A percentile compares a stretch with the other conserved stretches of the same genome.
These are phyloP conservation scores for Ianthella basta DNA, from an alignment of 37 sponge, comb jelly and placozoan species.

Conservation along the genomic window DNA sequence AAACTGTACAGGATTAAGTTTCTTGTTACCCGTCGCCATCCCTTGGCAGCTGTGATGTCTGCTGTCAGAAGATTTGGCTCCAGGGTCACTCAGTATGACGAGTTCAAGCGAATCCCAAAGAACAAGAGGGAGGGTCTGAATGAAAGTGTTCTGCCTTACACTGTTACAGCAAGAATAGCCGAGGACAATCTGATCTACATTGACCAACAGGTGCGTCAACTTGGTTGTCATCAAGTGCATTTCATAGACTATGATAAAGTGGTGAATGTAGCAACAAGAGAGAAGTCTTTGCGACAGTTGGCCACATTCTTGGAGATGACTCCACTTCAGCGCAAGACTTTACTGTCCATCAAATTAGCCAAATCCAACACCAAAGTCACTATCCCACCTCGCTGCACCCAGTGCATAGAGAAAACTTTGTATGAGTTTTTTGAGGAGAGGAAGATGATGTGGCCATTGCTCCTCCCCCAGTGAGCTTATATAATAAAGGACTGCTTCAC, in stretches of 20 bases:
- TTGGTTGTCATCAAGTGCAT: slow-evolving; percentile 18
- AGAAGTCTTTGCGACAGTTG: neutral
- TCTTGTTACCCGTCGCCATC: slow-evolving; percentile 8
- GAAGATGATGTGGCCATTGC: slow-evolving; percentile 9
- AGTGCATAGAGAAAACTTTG: neutral
- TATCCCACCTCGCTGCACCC: slow-evolving; percentile 8
- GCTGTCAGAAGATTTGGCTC: slow-evolving; percentile 15
- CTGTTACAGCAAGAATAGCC: neutral
- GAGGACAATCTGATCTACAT: slow-evolving; percentile 25
- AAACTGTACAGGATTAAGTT: slow-evolving; percentile 3
- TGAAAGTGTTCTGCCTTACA: neutral
- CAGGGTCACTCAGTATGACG: neutral
- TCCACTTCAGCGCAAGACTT: neutral
- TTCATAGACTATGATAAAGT: neutral
- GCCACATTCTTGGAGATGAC: neutral
- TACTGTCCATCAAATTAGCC: neutral
- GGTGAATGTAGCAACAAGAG: neutral
- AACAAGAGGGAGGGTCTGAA: neutral
- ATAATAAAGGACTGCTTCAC: too few relatives aligned
- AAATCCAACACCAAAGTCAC: neutral
- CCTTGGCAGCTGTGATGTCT: slow-evolving; percentile 1
- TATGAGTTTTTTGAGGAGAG: slow-evolving; percentile 29
- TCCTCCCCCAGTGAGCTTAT: neutral
- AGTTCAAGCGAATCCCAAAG: neutral
- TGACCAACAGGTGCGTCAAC: slow-evolving; percentile 3